Evolutionary conservation across 2,797 vertebrate species (phyloP).

Genomic region (Rhynchotus rufescens): DNA sequence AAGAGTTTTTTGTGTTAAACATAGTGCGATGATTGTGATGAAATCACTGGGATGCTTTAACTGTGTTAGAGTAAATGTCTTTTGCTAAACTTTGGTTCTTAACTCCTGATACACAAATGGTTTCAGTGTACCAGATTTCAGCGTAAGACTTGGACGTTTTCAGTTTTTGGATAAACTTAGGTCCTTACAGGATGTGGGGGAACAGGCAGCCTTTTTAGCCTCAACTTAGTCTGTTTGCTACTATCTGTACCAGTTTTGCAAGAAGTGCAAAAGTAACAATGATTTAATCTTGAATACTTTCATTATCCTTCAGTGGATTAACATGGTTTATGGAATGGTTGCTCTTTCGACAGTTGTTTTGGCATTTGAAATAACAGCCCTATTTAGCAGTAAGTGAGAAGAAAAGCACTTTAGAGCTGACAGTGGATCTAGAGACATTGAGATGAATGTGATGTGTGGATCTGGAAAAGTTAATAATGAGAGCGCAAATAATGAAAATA

Average conservation of each 20-base stretch:
- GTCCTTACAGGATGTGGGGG: not conserved
- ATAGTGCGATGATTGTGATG: rapidly evolving
- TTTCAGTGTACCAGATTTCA: not conserved
- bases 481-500: not conserved
- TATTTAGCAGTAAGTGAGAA: not conserved
- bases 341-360: not conserved
- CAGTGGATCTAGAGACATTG: not conserved
- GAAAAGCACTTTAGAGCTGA: not conserved
- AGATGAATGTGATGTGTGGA: not conserved
- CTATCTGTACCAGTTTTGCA: not conserved
- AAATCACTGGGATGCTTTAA: not conserved
- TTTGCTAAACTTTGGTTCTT: not conserved
- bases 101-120: rapidly evolving
- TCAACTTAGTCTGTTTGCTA: not conserved
- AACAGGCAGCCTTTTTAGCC: not conserved
- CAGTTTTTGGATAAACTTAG: not conserved
- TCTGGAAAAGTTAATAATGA: not conserved
- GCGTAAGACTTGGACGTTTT: not conserved
- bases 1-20: not conserved
- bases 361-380: not conserved
- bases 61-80: not conserved
- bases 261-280: not conserved
- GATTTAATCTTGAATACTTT: not conserved
- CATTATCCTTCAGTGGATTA: not conserved
- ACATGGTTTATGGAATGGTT: not conserved